Base-by-base conservation (phyloP, 1,140 invertebrate species). In the Sinella curviseta region DNA sequence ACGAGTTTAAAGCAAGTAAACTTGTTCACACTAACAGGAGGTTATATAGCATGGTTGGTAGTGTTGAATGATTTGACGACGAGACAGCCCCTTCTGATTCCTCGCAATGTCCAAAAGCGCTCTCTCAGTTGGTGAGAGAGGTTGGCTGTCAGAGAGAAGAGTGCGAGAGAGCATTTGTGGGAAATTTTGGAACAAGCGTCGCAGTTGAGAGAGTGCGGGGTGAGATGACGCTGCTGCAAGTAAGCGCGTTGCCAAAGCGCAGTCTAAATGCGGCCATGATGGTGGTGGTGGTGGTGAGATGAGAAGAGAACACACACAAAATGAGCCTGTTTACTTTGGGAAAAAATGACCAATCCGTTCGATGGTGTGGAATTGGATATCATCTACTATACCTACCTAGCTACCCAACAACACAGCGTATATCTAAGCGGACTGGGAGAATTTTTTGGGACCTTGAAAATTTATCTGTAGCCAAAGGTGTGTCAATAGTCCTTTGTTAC, bases 381-480 rank as follows among this genome's bases (percentile, higher is more conserved):
- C n/a, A n/a, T n/a, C n/a, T n/a, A n/a, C n/a, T n/a, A n/a, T n/a
- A n/a, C n/a, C n/a, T n/a, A n/a, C n/a, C n/a, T n/a, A n/a, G n/a
- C n/a, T n/a, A n/a, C n/a, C n/a, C n/a, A n/a, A n/a, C n/a, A n/a
- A n/a, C n/a, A n/a, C n/a, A n/a, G n/a, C n/a, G n/a, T n/a, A n/a
- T n/a, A n/a, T n/a, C n/a, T n/a, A n/a, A n/a, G n/a, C n/a, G n/a
- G n/a, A n/a, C n/a, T n/a, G n/a, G n/a, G n/a, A n/a, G n/a, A n/a
- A n/a, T n/a, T n/a, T n/a, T n/a, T n/a, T n/a, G 65, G 31, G 65
- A 70, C 65, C 65, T 70, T 70, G 65, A 70, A 70, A 70, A 65
- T 65, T n/a, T 70, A 8, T 30, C 65, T 70, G 65, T 30, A 33
- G 2, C 28, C 65, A 70, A 70, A 70, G 65, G 65, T 70, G 65